Conservation (phyloP, 2,888 invertebrate genomes). For the Eilema depressum region DNA sequence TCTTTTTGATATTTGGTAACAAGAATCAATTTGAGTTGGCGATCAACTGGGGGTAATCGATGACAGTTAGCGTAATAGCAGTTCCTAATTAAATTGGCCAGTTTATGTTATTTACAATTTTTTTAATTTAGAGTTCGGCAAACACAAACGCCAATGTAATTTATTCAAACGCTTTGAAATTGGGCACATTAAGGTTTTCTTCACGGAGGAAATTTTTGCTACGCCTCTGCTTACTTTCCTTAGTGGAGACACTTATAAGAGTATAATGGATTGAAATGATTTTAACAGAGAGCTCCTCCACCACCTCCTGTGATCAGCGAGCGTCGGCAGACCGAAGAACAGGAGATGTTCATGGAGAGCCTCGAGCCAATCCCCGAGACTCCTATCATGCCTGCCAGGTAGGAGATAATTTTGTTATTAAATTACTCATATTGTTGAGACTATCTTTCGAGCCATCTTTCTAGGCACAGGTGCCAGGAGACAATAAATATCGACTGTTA, state of each 20-base stretch:
- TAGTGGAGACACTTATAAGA: background rate
- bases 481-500: no score
- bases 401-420: background rate
- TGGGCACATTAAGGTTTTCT: background rate
- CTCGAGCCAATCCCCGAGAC: conserved; percentile 87
- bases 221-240: background rate
- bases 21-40: no score
- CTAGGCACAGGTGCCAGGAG: background rate
- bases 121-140: no score
- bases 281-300: conserved; percentile 76
- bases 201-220: background rate
- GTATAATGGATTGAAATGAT: background rate
- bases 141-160: no score
- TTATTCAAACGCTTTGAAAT: no score
- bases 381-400: conserved; percentile 86
- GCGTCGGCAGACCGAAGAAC: conserved; percentile 78
- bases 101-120: no score
- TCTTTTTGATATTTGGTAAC: no score
- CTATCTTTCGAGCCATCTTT: background rate
- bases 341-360: conserved; percentile 83
- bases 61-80: no score
- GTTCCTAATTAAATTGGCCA: no score
- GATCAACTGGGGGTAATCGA: no score
- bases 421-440: background rate
- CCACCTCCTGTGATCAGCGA: conserved; percentile 85